Evolutionary conservation across 2,888 invertebrate species (phyloP).

Genomic region (Ennomos erosarius): DNA sequence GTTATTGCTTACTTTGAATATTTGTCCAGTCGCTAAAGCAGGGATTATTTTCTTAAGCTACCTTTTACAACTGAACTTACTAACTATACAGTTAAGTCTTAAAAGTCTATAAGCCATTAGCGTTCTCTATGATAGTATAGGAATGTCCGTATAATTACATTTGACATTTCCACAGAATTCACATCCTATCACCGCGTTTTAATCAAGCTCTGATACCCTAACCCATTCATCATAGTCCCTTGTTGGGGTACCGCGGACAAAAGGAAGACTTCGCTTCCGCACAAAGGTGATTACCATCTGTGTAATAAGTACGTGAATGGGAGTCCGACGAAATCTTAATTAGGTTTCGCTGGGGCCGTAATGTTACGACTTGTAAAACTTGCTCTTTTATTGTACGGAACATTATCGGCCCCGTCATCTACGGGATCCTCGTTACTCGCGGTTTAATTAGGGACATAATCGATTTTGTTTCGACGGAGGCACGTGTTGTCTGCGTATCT

Average conservation of each 20-base stretch:
- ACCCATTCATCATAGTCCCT: conserved; percentile 56
- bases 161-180: conserved; percentile 16
- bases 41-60: too few relatives aligned
- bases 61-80: too few relatives aligned
- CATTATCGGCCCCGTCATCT: conserved; percentile 42
- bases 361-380: conserved; percentile 50
- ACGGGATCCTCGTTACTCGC: conserved; percentile 37
- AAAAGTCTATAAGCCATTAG: too few relatives aligned
- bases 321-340: conserved; percentile 58
- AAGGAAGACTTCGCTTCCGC: conserved; percentile 50
- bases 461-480: conserved; percentile 33
- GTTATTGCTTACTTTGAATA: too few relatives aligned
- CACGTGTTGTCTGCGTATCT: conserved; percentile 9
- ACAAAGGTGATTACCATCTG: conserved; percentile 61
- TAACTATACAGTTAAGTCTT: too few relatives aligned
- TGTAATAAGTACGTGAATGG: conserved; percentile 62
- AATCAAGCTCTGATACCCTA: conserved; percentile 51
- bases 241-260: conserved; percentile 55
- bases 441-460: conserved; percentile 41
- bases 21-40: too few relatives aligned
- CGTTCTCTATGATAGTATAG: too few relatives aligned
- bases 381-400: conserved; percentile 46
- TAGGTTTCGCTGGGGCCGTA: conserved; percentile 47
- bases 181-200: conserved; percentile 33
- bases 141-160: conserved; percentile 9